Evolutionary conservation across 2,113 vertebrate genomes (phyloP).

Genomic region (Phalacrocorax aristotelis): DNA sequence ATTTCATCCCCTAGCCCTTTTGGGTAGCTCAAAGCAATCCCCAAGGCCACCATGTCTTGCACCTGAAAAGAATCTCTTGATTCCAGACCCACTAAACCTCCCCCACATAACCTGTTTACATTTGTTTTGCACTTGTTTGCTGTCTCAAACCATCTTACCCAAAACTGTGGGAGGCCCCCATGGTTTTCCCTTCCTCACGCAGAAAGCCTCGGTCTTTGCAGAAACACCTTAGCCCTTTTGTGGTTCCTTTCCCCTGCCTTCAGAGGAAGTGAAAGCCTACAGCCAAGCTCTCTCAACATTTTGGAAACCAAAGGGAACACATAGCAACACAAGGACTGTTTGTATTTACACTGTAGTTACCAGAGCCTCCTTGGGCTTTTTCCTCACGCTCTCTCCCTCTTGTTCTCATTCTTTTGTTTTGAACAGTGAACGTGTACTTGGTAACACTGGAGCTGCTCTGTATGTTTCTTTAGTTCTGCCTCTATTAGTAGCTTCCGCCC

Average conservation of each 20-base stretch:
- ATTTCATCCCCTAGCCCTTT: background rate
- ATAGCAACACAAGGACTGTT: background rate
- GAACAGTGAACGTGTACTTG: background rate
- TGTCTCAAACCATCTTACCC: background rate
- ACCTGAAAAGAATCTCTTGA: background rate
- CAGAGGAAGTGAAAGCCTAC: background rate
- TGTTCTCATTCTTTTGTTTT: conserved; percentile 11
- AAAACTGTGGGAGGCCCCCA: background rate
- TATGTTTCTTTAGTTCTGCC: conserved; percentile 58
- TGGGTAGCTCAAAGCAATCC: background rate
- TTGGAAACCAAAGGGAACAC: background rate
- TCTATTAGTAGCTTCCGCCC: conserved; percentile 54
- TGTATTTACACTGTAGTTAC: background rate
- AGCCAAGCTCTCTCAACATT: background rate
- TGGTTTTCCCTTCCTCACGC: background rate
- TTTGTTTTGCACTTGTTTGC: background rate
- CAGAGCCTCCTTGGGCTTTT: background rate
- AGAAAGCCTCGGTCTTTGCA: background rate
- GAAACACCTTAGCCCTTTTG: background rate
- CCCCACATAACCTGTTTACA: background rate
- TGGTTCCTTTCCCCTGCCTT: background rate
- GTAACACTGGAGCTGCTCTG: conserved; percentile 17
- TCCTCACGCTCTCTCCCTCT: background rate
- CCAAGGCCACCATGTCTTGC: background rate
- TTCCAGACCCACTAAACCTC: background rate